These are phyloP conservation scores for Tamandua tetradactyla DNA, from an alignment of 2,797 vertebrate genomes.

Conservation along the genomic window DNA sequence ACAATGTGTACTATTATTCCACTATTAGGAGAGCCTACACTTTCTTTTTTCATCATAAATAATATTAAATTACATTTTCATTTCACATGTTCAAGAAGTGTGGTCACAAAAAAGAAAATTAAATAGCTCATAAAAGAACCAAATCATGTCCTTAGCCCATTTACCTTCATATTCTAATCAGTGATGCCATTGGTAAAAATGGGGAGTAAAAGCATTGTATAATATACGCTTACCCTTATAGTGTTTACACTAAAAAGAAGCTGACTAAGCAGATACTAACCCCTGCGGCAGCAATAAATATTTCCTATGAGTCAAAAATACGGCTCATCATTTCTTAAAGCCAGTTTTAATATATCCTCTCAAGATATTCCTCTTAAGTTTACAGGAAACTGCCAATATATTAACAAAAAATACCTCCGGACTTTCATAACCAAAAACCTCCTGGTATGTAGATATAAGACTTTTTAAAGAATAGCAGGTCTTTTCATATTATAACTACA, in stretches of 20 bases:
- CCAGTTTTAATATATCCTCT: slow-evolving; percentile 13
- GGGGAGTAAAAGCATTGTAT: neutral
- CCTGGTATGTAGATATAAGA: slow-evolving; percentile 24
- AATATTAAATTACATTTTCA: slow-evolving; percentile 48
- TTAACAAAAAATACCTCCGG: slow-evolving; percentile 7
- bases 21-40: neutral
- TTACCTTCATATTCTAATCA: slow-evolving; percentile 7
- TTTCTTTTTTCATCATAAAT: slow-evolving; percentile 41
- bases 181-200: neutral
- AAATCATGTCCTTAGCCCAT: neutral
- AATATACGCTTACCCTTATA: neutral
- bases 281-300: neutral
- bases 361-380: neutral
- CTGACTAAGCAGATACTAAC: neutral
- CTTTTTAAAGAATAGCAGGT: neutral
- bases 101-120: slow-evolving; percentile 52
- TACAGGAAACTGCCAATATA: slow-evolving; percentile 6
- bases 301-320: neutral
- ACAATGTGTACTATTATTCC: neutral
- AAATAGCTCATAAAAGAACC: slow-evolving; percentile 41
- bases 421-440: slow-evolving; percentile 15
- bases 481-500: slow-evolving; percentile 9
- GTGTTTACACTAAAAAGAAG: neutral
- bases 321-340: neutral
- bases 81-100: slow-evolving; percentile 21